phyloP scores from a whole-genome alignment of 1,140 invertebrate genomes.

The Yoshiicerus persimilis region DNA sequence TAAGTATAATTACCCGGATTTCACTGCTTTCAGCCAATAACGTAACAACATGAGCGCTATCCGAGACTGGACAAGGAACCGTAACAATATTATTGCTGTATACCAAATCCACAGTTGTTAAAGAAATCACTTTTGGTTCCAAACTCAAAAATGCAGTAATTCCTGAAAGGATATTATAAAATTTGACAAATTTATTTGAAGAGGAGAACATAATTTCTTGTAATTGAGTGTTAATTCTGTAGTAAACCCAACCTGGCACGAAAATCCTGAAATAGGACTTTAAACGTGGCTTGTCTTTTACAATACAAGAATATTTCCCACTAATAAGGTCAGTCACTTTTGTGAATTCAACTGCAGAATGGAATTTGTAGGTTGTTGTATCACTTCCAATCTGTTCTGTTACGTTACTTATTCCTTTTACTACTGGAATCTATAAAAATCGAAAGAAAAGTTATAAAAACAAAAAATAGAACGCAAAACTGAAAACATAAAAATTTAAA shows the following conservation, averaged over 20 bases:
- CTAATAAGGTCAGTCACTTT: not conserved
- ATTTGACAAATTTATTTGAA: not conserved
- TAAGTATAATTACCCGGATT: not conserved
- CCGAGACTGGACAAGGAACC: not conserved
- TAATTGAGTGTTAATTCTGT: not conserved
- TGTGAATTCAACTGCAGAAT: not conserved
- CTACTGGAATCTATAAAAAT: not conserved
- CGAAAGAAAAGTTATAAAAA: not conserved
- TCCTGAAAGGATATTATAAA: not conserved
- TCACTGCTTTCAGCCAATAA: not conserved
- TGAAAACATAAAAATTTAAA: not conserved
- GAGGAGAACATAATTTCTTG: not conserved
- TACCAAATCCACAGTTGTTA: not conserved
- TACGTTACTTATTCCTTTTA: not conserved
- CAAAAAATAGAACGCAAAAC: not conserved
- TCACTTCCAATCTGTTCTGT: not conserved
- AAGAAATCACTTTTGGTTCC: not conserved
- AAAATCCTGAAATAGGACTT: not conserved
- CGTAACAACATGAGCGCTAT: not conserved
- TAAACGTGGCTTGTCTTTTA: not conserved
- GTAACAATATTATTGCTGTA: not conserved
- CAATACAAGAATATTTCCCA: not conserved
- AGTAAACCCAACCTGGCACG: not conserved
- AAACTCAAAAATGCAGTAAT: not conserved
- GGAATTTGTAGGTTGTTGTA: not conserved